These are phyloP conservation scores for Aphidius gifuensis DNA, from an alignment of 1,140 invertebrate genomes.

Conservation along the genomic window DNA sequence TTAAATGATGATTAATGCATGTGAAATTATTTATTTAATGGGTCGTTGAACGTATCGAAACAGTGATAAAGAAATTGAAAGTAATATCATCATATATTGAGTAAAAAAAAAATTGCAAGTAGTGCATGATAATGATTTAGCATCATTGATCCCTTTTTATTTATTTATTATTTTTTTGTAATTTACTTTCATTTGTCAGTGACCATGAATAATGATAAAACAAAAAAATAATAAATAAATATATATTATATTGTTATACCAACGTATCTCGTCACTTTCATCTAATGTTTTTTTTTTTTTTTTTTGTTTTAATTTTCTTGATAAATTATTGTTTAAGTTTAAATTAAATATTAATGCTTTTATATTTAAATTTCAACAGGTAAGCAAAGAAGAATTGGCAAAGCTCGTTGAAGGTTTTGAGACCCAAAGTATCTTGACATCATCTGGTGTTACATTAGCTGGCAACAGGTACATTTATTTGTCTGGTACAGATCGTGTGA, in stretches of 20 bases:
- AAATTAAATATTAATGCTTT: slow-evolving; percentile 8
- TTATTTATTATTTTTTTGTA: not conserved
- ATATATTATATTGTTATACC: not conserved
- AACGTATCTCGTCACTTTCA: too few relatives aligned
- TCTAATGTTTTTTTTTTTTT: not conserved
- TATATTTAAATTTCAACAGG: slow-evolving; percentile 58
- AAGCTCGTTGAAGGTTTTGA: slow-evolving; percentile 85
- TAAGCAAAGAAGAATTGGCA: slow-evolving; percentile 82
- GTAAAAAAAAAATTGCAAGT: too few relatives aligned
- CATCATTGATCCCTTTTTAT: not conserved
- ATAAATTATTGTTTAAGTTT: slow-evolving; percentile 5
- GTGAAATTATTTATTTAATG: too few relatives aligned
- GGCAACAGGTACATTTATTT: slow-evolving; percentile 89
- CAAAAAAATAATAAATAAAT: too few relatives aligned
- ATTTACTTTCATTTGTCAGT: slow-evolving; percentile 16
- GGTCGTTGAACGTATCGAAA: too few relatives aligned
- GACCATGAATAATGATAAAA: slow-evolving; percentile 8
- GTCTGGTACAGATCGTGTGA: slow-evolving; percentile 85
- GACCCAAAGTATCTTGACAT: slow-evolving; percentile 79
- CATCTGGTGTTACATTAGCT: slow-evolving; percentile 82
- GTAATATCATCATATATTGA: too few relatives aligned
- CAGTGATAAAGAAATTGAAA: too few relatives aligned
- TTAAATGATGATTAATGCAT: too few relatives aligned
- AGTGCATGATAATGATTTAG: too few relatives aligned
- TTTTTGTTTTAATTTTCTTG: not conserved